Base-by-base conservation (phyloP, 37 sponge, comb jelly and placozoan species). In the Aplysina aerophoba region DNA sequence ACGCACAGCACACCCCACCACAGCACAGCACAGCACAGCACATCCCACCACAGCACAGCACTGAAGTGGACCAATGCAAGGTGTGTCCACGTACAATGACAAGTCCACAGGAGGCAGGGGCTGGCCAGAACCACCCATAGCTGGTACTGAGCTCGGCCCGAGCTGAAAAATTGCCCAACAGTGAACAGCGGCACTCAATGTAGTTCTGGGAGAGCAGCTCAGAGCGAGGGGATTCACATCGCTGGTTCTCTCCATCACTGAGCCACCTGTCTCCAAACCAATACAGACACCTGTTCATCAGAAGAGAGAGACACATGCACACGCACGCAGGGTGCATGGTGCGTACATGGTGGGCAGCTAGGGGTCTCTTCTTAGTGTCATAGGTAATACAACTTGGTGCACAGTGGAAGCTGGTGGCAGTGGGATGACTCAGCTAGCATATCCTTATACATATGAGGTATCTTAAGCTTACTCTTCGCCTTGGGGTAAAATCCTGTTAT, bases 61-160 rank as follows among this genome's bases (percentile, higher is more conserved):
- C 19, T 58, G 19, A 20, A 58, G 15, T 28, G 64, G 5, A 6
- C 11, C 64, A 28, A 11, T 3, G 64, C 12, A 62, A 27, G 64
- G 27, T 62, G 64, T 62, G 28, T 27, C 24, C 64, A 56, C 89
- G 54, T 80, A 89, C 81, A 73, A 88, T 78, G 36, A 88, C 88
- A 77, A 90, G 36, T 15, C 82, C 91, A 88, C 85, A 85, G 8
- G 88, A 66, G 0, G 90, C 8, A 3, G 85, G 81, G 0, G 82
- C 94, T 41, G 91, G 85, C 3, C 77, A 57, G 39, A 83, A 64
- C 94, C 94, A 93, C 15, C 88, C 91, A 53, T 90, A 90, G 55
- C 83, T 83, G n/a, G 63, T 44, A 15, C 59, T 65, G 20, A 88
- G 79, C 11, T 55, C 55, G 22, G 83, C 39, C 20, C 50, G 59